These are phyloP conservation scores for Xiphophorus couchianus DNA, from an alignment of 2,113 vertebrate genomes.

Conservation along the genomic window DNA sequence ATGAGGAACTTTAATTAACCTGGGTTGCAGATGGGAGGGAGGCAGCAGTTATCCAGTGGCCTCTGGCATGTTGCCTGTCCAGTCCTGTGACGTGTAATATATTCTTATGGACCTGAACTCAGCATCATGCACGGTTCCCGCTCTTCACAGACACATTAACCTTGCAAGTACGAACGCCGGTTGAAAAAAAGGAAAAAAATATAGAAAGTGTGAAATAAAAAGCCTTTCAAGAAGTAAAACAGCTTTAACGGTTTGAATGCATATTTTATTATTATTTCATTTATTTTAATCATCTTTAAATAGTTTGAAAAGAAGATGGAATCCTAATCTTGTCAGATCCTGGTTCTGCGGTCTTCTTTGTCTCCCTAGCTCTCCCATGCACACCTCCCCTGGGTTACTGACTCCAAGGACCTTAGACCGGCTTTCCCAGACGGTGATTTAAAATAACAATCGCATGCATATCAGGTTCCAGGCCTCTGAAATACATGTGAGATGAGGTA, in stretches of 20 bases:
- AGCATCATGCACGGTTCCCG: conserved; percentile 50
- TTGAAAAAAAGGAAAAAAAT: conserved; percentile 49
- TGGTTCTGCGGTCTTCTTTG: conserved; percentile 48
- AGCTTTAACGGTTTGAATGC: neutral
- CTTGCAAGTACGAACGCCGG: conserved; percentile 65
- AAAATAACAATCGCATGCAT: conserved; percentile 83
- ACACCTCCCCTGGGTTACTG: conserved; percentile 53
- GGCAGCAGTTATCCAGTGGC: conserved; percentile 62
- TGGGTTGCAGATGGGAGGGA: conserved; percentile 54
- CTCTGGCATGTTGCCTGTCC: conserved; percentile 67
- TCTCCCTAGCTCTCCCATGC: conserved; percentile 27
- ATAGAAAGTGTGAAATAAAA: conserved; percentile 27
- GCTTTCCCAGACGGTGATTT: conserved; percentile 81
- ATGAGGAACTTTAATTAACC: conserved; percentile 76
- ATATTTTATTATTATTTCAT: neutral
- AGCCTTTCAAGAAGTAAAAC: conserved; percentile 21
- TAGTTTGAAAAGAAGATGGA: conserved; percentile 23
- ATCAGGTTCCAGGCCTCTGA: conserved; percentile 78
- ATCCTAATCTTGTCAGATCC: conserved; percentile 36
- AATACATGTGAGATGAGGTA: conserved; percentile 82
- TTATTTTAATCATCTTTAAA: conserved; percentile 8
- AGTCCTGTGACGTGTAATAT: conserved; percentile 64
- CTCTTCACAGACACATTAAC: conserved; percentile 66
- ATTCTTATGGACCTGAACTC: conserved; percentile 69
- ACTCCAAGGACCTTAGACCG: conserved; percentile 71